Evolutionary conservation across 2,888 invertebrate species (phyloP).

Genomic region (Electrophaes corylata): DNA sequence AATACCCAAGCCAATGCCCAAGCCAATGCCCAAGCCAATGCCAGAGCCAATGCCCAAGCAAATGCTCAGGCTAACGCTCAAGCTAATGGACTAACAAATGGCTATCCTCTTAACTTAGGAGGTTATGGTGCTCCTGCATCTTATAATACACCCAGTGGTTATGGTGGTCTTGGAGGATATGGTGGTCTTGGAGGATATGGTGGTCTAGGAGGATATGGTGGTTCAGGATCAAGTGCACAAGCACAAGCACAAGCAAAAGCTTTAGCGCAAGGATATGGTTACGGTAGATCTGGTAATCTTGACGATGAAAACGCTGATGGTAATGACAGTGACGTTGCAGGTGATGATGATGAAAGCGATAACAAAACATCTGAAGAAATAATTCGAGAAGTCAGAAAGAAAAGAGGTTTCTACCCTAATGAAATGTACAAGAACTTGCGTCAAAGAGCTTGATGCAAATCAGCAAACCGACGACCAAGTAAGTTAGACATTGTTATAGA

Average conservation of each 20-base stretch:
- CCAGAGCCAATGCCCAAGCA: slow-evolving; percentile 27
- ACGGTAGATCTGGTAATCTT: not conserved
- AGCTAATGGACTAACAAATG: not conserved
- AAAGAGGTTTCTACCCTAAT: slow-evolving; percentile 11
- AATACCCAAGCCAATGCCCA: slow-evolving; percentile 16
- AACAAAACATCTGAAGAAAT: not conserved
- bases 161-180: not conserved
- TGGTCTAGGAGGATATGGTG: slow-evolving; percentile 11
- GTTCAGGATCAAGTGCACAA: not conserved
- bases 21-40: not conserved
- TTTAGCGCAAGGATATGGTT: slow-evolving; percentile 1
- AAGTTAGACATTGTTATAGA: not conserved
- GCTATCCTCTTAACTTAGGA: not conserved
- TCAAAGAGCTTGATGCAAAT: not conserved
- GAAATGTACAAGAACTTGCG: not conserved
- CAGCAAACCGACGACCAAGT: slow-evolving; percentile 1
- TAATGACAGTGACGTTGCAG: not conserved
- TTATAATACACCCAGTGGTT: not conserved
- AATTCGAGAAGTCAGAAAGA: not conserved
- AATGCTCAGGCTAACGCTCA: slow-evolving; percentile 18
- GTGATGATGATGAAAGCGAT: not conserved
- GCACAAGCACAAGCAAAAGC: slow-evolving; percentile 3
- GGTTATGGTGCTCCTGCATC: not conserved
- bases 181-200: not conserved
- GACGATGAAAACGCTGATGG: not conserved